Base-by-base conservation (phyloP, 2,888 invertebrate species). In the Gastracanthus pulcherrimus region DNA sequence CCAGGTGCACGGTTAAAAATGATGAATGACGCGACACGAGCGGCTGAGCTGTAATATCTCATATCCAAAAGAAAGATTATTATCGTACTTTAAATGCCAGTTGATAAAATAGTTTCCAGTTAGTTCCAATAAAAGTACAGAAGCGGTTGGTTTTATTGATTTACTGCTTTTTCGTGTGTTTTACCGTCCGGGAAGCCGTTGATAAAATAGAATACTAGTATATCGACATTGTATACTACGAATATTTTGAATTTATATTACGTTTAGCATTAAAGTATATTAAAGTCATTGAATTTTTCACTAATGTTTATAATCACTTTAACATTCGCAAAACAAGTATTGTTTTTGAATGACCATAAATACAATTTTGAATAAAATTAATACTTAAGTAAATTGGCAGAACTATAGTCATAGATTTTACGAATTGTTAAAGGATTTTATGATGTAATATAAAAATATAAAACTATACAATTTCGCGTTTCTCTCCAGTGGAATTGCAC, bases 41-140 rank as follows among this genome's bases (percentile, higher is more conserved):
- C 51, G 51, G 11, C 55, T 55, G 26, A 13, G 23, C 11, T 48
- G 29, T 31, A 69, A 19, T 36, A 48, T n/a, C 11, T 16, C 31
- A 74, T 74, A 62, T 62, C 74, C 13, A n/a, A 64, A 60, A 45
- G 23, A 62, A 41, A 74, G 64, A 5, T 55, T 55, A 2, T 9
- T 74, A 62, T 48, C 16, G 31, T 74, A 64, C 11, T 64, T 45
- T 64, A 2, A 58, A 74, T 48, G 48, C 41, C 26, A 36, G 23
- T 2, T 29, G 13, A 11, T 31, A 6, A 48, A 11, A n/a, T 26
- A 16, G 7, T 74, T 74, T 64, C n/a, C 5, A 41, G 29, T 29
- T 45, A 60, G 41, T 60, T 16, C 0, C 55, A 29, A 9, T 58
- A 23, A 16, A 70, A 31, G 16, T 3, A n/a, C 13, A 38, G 38